phyloP scores from a whole-genome alignment of 92 coral and sea anemone species.

The Siderastrea radians region DNA sequence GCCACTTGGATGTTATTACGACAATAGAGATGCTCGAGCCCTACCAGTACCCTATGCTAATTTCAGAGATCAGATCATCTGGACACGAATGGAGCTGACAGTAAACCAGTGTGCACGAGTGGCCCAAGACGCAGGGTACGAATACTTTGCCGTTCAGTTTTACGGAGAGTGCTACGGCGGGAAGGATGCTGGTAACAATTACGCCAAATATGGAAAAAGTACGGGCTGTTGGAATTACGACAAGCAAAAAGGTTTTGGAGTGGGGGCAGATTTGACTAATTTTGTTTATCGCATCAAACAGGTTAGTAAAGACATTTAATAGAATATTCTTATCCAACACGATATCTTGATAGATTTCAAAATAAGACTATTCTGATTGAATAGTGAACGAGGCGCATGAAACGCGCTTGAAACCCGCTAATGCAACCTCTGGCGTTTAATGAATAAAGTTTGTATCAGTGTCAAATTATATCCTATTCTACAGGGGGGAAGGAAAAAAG shows the following conservation, averaged over 20 bases:
- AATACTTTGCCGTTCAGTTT: conserved; percentile 83
- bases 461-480: no score
- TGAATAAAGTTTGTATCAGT: no score
- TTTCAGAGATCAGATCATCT: conserved; percentile 68
- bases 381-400: no score
- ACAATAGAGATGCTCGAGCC: conserved; percentile 17
- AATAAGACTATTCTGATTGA: no score
- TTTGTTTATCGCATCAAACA: conserved; percentile 37
- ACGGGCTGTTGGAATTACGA: neutral
- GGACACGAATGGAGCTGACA: conserved; percentile 68
- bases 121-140: conserved; percentile 63
- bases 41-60: conserved; percentile 62
- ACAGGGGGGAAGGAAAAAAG: no score
- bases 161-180: conserved; percentile 93
- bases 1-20: conserved; percentile 55
- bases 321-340: no score
- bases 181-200: conserved; percentile 29
- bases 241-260: neutral
- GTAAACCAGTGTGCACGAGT: conserved; percentile 76
- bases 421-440: no score
- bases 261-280: conserved; percentile 21
- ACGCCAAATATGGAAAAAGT: conserved; percentile 43
- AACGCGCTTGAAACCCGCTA: no score
- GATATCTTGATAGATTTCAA: no score
- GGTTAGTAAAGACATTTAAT: neutral